These are phyloP conservation scores for Petrocephalus zakoni DNA, from an alignment of 2,113 vertebrate species.

Conservation along the genomic window DNA sequence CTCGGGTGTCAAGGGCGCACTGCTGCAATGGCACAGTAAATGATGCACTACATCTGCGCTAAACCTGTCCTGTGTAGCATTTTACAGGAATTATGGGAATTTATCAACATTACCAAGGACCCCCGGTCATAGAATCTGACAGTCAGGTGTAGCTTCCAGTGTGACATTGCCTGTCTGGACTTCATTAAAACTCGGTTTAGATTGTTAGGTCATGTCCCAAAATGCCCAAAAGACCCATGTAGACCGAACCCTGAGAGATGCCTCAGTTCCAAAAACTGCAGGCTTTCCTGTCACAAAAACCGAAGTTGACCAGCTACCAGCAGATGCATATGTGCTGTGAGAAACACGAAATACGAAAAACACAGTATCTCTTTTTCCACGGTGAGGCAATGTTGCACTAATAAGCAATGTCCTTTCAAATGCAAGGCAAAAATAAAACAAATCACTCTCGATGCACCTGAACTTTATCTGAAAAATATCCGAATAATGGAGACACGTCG, in stretches of 20 bases:
- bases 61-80: background rate
- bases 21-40: background rate
- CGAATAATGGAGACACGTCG: background rate
- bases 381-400: slow-evolving; percentile 41
- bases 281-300: slow-evolving; percentile 3
- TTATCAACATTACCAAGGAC: background rate
- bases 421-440: slow-evolving; percentile 12
- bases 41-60: background rate
- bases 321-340: slow-evolving; percentile 43
- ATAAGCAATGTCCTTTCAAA: slow-evolving; percentile 29
- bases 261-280: slow-evolving; percentile 1
- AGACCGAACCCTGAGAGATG: background rate
- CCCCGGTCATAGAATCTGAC: background rate
- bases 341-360: slow-evolving; percentile 49
- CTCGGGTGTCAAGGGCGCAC: slow-evolving; percentile 31
- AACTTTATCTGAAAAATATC: background rate
- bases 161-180: background rate
- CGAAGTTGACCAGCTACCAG: slow-evolving; percentile 24
- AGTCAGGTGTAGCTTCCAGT: background rate
- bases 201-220: background rate
- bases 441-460: background rate
- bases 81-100: background rate
- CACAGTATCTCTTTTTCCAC: slow-evolving; percentile 50
- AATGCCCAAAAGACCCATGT: background rate
- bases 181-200: background rate